Evolutionary conservation across 2,113 vertebrate genomes (phyloP), one percentile per base, ranked within the genome.

Genomic region (Oxyura jamaicensis): DNA sequence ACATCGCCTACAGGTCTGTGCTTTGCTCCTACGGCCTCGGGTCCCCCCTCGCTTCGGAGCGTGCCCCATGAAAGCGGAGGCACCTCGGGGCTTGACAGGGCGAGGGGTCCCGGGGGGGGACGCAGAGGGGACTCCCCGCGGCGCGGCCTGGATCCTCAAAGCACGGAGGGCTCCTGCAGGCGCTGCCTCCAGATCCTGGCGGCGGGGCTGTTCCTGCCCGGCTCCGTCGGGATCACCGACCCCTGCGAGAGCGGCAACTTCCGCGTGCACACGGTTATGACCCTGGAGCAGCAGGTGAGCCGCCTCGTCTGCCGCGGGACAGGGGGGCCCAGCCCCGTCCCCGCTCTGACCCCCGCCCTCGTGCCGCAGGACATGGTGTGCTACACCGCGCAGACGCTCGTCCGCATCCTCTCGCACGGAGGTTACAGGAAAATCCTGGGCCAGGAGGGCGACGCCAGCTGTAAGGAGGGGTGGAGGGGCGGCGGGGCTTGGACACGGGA

Each of bases 211-310:
- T 99, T 99, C 82, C 98, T 99, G 19, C 99, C 99, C 0, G 99
- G 99, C 5, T 99, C 99, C 0, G 99, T 99, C 1, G 99, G 99
- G 2, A 99, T 99, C 97, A 99, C 99, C 0, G 99, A 99, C 36
- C 99, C 99, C 18, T 99, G 99, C 19, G 99, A 99, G 97, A 99
- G 99, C 1, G 99, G 99, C 0, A 99, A 99, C 95, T 99, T 99
- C 98, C 83, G 99, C 26, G 99, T 99, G 13, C 99, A 99, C 97
- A 99, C 99, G 0, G 99, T 99, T 31, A 99, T 99, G 99, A 99
- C 99, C 1, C 97, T 99, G 66, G 99, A 99, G 41, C 99, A 99
- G 95, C 99, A 99, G 99, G 99, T 99, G 81, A 85, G 50, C 5
- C 3, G 11, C 22, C 8, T 1, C 4, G 2, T 3, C 17, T 6